These are phyloP conservation scores for Aurelia sp. DNA, from an alignment of 30 jellyfish, hydroid and myxozoan genomes.

Conservation along the genomic window DNA sequence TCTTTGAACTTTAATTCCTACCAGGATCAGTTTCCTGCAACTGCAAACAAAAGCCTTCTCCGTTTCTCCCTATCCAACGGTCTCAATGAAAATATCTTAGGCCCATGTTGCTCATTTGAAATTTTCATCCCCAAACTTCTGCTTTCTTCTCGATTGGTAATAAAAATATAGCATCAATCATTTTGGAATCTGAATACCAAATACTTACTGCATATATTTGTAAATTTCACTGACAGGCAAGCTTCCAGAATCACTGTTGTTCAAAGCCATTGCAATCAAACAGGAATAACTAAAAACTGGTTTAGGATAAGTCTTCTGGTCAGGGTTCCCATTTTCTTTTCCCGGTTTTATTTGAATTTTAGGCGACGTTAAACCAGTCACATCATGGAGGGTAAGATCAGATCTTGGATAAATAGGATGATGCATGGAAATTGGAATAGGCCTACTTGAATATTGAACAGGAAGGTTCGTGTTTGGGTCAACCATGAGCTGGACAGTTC, in stretches of 20 bases:
- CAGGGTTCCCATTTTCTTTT: constrained; percentile 87
- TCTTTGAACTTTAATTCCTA: no score
- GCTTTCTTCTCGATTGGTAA: no score
- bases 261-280: constrained; percentile 96
- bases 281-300: constrained; percentile 99
- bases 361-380: constrained; percentile 53
- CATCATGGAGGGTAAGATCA: constrained; percentile 56
- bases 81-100: no score
- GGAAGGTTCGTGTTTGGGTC: constrained; percentile 97
- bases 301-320: constrained; percentile 88
- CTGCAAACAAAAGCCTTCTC: no score
- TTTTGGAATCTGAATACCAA: no score
- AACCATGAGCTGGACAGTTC: constrained; percentile 89
- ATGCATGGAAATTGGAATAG: constrained; percentile 56
- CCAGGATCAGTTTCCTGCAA: no score
- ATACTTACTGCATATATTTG: constrained; percentile 97
- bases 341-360: constrained; percentile 71
- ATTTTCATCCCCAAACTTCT: no score
- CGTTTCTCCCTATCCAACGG: no score
- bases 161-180: no score
- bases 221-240: constrained; percentile 98
- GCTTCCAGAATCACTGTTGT: constrained; percentile 93
- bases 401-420: constrained; percentile 65
- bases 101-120: no score
- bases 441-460: constrained; percentile 78